Conservation (phyloP, 2,888 invertebrate species). For the Plagodis dolabraria region DNA sequence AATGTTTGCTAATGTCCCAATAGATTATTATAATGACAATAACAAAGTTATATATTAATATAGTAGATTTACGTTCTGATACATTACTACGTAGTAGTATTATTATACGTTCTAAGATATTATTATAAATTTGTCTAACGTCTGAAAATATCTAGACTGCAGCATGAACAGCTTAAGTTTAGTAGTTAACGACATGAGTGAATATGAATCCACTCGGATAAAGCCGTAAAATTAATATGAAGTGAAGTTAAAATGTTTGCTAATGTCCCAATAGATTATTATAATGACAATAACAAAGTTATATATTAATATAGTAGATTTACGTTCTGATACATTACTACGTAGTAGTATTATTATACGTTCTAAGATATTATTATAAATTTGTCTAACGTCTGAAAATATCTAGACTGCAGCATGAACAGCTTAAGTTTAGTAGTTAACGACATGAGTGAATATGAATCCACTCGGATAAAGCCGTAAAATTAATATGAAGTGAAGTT, state of each 20-base stretch:
- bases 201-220: constrained; percentile 54
- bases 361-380: no score
- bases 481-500: no score
- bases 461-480: no score
- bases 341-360: no score
- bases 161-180: constrained; percentile 46
- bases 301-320: no score
- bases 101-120: constrained; percentile 13
- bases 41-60: constrained; percentile 59
- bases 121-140: constrained; percentile 45
- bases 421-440: no score
- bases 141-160: constrained; percentile 38
- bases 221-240: constrained; percentile 56
- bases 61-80: no score
- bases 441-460: no score
- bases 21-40: constrained; percentile 43
- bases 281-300: constrained; percentile 52
- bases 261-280: constrained; percentile 37
- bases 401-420: no score
- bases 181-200: constrained; percentile 55
- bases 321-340: no score
- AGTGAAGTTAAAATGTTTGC: constrained; percentile 42
- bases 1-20: constrained; percentile 39
- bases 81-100: no score
- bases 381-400: no score